A percentile compares a stretch with the other conserved stretches of the same genome.
phyloP scores from a whole-genome alignment of 1,140 invertebrate species.

The Panagrolaimus sp. region DNA sequence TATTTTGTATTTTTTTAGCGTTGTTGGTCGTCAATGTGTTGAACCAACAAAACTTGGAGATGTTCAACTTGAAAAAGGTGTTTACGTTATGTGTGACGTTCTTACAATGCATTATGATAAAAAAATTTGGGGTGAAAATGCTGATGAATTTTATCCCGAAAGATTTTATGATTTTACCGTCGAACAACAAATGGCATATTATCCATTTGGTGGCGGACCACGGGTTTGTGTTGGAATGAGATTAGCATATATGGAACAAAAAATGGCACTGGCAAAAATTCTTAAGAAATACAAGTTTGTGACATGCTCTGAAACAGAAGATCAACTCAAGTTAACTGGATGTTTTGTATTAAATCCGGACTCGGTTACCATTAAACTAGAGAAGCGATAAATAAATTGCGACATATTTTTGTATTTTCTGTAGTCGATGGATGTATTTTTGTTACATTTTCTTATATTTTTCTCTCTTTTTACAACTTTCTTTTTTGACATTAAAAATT shows the following conservation, averaged over 20 bases:
- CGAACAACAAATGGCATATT: no score
- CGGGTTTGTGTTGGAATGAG: slow-evolving; percentile 56
- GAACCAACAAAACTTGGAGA: slow-evolving; percentile 36
- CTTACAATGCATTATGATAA: slow-evolving; percentile 15
- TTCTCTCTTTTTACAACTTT: no score
- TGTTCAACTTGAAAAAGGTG: slow-evolving; percentile 31
- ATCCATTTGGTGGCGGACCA: slow-evolving; percentile 54
- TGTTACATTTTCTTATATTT: no score
- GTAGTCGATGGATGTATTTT: no score
- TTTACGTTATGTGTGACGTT: slow-evolving; percentile 22
- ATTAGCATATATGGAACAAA: slow-evolving; percentile 54
- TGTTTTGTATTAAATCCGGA: slow-evolving; percentile 26
- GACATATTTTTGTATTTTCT: no score
- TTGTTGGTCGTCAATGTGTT: slow-evolving; percentile 23
- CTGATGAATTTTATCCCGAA: slow-evolving; percentile 50
- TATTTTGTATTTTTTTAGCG: no score
- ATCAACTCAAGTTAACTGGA: slow-evolving; percentile 35
- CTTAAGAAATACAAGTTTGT: slow-evolving; percentile 41
- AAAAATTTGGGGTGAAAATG: slow-evolving; percentile 59
- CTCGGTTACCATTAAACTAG: slow-evolving; percentile 26
- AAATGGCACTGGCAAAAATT: slow-evolving; percentile 48
- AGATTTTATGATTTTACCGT: slow-evolving; percentile 34
- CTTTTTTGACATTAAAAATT: no score
- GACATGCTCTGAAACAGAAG: slow-evolving; percentile 29
- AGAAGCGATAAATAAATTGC: no score